Evolutionary conservation across 2,113 vertebrate genomes (phyloP).

Genomic region (Emydura subglobosa): DNA sequence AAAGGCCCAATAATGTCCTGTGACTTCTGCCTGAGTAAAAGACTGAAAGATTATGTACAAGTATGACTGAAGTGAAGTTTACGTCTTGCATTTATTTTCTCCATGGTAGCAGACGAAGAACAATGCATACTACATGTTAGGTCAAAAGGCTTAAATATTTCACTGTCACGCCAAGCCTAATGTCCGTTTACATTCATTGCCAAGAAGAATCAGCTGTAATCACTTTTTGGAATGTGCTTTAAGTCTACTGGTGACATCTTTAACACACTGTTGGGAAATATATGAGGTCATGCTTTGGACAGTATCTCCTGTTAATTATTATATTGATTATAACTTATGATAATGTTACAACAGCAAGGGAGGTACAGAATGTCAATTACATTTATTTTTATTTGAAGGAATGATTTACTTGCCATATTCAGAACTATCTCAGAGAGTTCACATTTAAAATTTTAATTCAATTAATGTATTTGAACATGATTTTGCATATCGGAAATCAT

Average conservation of each 20-base stretch:
- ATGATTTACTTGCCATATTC: slow-evolving; percentile 18
- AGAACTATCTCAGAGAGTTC: not conserved
- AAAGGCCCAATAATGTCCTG: not conserved
- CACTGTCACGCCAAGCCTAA: not conserved
- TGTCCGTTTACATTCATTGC: not conserved
- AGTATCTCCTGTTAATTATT: not conserved
- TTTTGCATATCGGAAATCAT: not conserved
- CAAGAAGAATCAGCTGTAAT: slow-evolving; percentile 8
- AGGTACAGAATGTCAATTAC: not conserved
- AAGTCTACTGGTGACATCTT: not conserved
- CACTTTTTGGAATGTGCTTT: not conserved
- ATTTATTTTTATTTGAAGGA: not conserved
- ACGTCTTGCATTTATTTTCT: slow-evolving; percentile 28
- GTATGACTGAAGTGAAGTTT: not conserved
- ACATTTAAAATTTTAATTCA: not conserved
- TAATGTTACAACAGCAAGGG: not conserved
- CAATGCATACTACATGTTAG: not conserved
- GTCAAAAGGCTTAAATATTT: slow-evolving; percentile 36
- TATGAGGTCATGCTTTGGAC: not conserved
- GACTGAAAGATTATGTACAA: not conserved
- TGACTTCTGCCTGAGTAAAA: not conserved
- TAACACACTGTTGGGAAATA: not conserved
- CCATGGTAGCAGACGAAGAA: not conserved
- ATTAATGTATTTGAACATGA: not conserved
- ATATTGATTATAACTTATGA: not conserved